Conservation (phyloP, 2,113 vertebrate species). For the Laticauda colubrina region DNA sequence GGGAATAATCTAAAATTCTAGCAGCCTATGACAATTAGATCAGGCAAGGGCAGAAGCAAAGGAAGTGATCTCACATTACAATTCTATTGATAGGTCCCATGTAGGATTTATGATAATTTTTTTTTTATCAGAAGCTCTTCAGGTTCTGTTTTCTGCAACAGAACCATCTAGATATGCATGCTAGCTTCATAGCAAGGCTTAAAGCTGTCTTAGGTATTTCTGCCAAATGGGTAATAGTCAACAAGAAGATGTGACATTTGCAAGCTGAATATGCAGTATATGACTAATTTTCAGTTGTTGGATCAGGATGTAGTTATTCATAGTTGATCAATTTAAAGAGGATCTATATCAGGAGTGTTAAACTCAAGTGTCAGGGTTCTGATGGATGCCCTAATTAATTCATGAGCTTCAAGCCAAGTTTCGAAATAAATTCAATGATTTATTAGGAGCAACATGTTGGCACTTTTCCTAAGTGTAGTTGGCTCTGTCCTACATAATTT, state of each 20-base stretch:
- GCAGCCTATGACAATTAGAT: not conserved
- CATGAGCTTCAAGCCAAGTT: no score
- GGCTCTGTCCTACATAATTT: no score
- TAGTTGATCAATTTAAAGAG: not conserved
- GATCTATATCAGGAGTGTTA: not conserved
- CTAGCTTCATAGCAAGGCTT: not conserved
- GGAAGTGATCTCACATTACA: not conserved
- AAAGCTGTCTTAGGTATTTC: not conserved
- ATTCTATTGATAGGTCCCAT: not conserved
- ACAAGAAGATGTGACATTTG: not conserved
- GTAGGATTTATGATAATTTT: no score
- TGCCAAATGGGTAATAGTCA: not conserved
- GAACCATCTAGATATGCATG: not conserved
- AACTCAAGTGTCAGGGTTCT: no score
- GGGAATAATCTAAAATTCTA: not conserved
- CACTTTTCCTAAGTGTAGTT: no score
- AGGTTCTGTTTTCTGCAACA: not conserved
- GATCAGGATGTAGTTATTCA: not conserved
- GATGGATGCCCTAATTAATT: no score
- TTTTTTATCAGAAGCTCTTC: not conserved
- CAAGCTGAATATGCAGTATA: not conserved
- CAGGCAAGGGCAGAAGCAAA: not conserved
- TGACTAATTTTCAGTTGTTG: not conserved
- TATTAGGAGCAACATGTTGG: no score
- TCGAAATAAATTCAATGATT: no score